Base-by-base conservation (phyloP, 2,888 invertebrate species). In the Pyralis farinalis region DNA sequence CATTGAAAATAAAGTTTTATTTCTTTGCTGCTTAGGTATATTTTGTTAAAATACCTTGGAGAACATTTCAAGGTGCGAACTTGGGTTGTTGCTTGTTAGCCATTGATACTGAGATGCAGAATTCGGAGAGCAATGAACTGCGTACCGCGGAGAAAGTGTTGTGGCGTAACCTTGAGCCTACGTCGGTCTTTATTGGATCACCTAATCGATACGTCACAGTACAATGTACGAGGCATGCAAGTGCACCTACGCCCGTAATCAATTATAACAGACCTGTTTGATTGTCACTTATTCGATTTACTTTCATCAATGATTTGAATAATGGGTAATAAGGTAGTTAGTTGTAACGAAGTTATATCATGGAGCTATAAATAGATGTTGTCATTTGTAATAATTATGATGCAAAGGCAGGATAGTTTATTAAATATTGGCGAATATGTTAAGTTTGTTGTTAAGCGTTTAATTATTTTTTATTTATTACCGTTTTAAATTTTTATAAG, bases 71-170 rank as follows among this genome's bases (percentile, higher is more conserved):
- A 59, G 58, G 51, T 63, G 58, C 53, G 55, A 64, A 62, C 53
- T 63, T 49, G 56, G 61, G 63, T 55, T 67, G 60, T 43, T 55
- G 61, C 63, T 55, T 67, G 60, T 43, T 55, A 42, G 50, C 62
- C 71, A 69, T 71, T 72, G 65, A 68, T 66, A 53, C 47, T 35
- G 49, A 67, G 71, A 60, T 70, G 81, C 74, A 74, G 77, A 86
- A 71, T 87, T 86, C 60, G 85, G 79, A 81, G 88, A 80, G 88
- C 85, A 86, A 82, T 76, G 88, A 87, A 85, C 88, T 86, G 69
- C 63, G 58, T 45, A 47, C 4, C 52, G 54, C 67, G 71, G 87
- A 67, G 87, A 87, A 87, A 87, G 87, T 87, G 80, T 78, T 86
- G 72, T 77, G 77, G 71, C 70, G 83, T 86, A 88, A 88, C 88